Evolutionary conservation across 2,797 vertebrate genomes (phyloP), one percentile per base, ranked within the genome.

Genomic region (Melanotaenia trifasciata): DNA sequence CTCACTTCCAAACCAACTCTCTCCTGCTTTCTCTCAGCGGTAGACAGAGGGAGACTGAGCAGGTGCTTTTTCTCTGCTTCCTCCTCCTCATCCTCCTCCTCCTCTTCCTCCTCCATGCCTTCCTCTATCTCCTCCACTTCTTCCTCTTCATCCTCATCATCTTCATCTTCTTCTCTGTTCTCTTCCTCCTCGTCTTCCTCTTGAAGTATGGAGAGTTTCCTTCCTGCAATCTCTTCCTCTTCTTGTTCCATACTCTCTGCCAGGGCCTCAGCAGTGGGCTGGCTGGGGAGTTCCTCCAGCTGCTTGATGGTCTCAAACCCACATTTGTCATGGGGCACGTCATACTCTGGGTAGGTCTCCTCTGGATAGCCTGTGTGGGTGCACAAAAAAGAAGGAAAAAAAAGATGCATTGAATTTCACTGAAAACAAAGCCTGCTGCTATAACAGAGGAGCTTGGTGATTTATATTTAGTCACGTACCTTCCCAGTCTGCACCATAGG

Each of bases 401-500:
- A 36, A 64, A 28, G 62, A 67, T 67, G 24, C n/a, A 32, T 54
- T 20, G 35, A 2, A 69, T 50, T 72, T 30, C 20, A 35, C 45
- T 11, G 16, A 18, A 59, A 64, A 22, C 38, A 57, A 22, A 61
- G 54, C 4, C 6, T n/a, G 1, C 10, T 1, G 4, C 38, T 20
- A 1, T n/a, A 65, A 56, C 36, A 47, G 12, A 57, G 68, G 11
- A 14, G 13, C 24, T 58, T 20, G 5, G 35, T 13, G 32, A 63
- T 53, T 61, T 33, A 61, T 20, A 58, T 62, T 50, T 12, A 20
- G 40, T 3, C 33, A 2, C 18, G n/a, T 93, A 99, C 98, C 97
- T 93, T 99, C 96, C 97, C 97, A 99, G 45, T 97, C 96, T 9
- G 94, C 93, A 80, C 95, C 91, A 50, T 98, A 98, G 9, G 96